Evolutionary conservation across 2,888 invertebrate species (phyloP).

Genomic region (Falcaria lacertinaria): DNA sequence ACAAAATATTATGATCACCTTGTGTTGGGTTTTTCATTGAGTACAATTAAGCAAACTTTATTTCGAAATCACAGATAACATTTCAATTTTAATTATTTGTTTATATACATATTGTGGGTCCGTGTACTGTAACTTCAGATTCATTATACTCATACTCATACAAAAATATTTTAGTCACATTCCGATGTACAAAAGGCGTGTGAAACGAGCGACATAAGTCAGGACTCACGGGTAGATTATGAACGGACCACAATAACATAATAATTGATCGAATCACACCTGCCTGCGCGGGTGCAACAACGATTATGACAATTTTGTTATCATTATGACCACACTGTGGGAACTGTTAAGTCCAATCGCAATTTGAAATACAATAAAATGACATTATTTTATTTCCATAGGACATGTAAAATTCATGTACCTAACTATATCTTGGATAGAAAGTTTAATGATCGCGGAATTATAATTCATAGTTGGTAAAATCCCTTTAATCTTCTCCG

Average conservation of each 20-base stretch:
- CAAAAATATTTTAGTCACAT: not conserved
- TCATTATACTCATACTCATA: not conserved
- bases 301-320: slow-evolving; percentile 52
- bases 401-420: no score
- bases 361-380: not conserved
- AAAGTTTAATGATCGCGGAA: no score
- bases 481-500: no score
- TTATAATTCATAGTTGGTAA: no score
- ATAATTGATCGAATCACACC: slow-evolving; percentile 66
- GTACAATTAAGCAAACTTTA: no score
- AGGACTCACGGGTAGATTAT: slow-evolving; percentile 47
- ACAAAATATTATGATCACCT: no score
- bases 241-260: slow-evolving; percentile 34
- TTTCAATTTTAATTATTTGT: no score
- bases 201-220: slow-evolving; percentile 39
- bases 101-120: no score
- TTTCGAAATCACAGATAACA: no score
- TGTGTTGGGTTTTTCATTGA: no score
- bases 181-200: slow-evolving; percentile 20
- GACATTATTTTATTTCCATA: not conserved
- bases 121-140: no score
- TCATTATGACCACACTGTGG: slow-evolving; percentile 48
- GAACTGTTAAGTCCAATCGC: slow-evolving; percentile 22
- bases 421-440: no score
- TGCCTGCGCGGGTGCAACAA: slow-evolving; percentile 50